Percentiles rank a stretch among this genome's conserved stretches.
phyloP scores from a whole-genome alignment of 2,797 vertebrate species.

The Acropternis orthonyx region DNA sequence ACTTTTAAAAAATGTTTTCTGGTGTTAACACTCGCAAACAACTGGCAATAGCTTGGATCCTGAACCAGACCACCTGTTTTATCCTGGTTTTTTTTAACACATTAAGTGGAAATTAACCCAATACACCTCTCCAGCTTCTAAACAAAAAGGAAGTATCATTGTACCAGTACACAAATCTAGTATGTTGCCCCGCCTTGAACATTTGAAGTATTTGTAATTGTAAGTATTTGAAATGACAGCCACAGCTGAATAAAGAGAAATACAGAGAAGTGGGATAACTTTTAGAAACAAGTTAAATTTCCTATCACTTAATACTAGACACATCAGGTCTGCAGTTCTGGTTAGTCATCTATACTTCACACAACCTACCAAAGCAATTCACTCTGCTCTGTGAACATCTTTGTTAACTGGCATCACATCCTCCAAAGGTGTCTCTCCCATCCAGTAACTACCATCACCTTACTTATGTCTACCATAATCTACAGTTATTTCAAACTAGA shows the following conservation, averaged over 20 bases:
- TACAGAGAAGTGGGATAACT: not conserved
- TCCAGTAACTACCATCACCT: not conserved
- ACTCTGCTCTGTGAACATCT: not conserved
- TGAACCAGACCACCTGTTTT: not conserved
- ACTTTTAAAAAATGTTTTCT: not conserved
- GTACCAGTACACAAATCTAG: not conserved
- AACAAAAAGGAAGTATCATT: not conserved
- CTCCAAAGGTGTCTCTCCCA: not conserved
- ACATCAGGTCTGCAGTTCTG: not conserved
- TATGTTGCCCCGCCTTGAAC: not conserved
- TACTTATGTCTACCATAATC: not conserved
- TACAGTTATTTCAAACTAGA: not conserved
- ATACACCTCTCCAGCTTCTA: not conserved
- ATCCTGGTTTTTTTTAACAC: not conserved
- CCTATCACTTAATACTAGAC: not conserved
- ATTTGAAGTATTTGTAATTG: not conserved
- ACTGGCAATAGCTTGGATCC: not conserved
- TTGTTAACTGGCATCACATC: not conserved
- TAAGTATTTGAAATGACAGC: not conserved
- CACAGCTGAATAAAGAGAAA: not conserved
- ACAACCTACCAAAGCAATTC: not conserved
- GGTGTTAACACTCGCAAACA: not conserved
- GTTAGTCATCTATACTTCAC: not conserved
- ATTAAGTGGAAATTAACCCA: not conserved
- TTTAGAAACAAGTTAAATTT: not conserved